Evolutionary conservation across 1,140 invertebrate genomes (phyloP), one percentile per base, ranked within the genome.

Genomic region (Orchesella cincta): DNA sequence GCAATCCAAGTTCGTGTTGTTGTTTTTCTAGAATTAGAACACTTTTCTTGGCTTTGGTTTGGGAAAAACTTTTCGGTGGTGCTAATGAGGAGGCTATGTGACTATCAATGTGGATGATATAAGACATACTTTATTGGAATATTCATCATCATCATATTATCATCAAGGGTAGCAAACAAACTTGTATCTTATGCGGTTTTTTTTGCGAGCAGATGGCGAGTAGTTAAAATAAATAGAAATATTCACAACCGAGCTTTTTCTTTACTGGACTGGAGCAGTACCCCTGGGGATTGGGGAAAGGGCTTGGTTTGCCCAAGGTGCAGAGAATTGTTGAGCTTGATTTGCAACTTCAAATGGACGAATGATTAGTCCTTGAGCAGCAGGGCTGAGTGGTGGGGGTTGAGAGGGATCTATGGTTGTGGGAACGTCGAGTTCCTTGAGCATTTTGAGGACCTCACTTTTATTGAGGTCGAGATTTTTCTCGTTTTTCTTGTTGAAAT

Each of bases 401-500:
- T 12, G 5, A 8, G 39, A 5, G 39, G 39, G 5, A 57, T 12
- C 23, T 57, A n/a, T n/a, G 8, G 52, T n/a, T n/a, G 23, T 23
- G 12, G 62, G 2, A 12, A 29, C 8, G 62, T 96, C 93, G 77
- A 93, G 92, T 86, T 96, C 94, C 84, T 95, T 92, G 52, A 97
- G 90, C 89, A 96, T 94, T 86, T 94, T 94, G 85, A 95, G 93
- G 1, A 97, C 95, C 83, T 94, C 94, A 82, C 94, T 96, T 81
- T 94, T 93, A 80, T 91, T 90, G 8, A 92, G 89, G 84, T 94
- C 92, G 86, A 94, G 95, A 73, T 91, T 90, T 85, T 92, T 94
- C 85, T 96, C 94, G 84, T 96, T 95, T 86, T 96, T 96, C 90
- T 96, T 96, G 2, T 31, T 12, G 86, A 97, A 97, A 86, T 97